These are phyloP conservation scores for Tokudaia muenninki DNA, from an alignment of 2,797 vertebrate species.

Conservation along the genomic window DNA sequence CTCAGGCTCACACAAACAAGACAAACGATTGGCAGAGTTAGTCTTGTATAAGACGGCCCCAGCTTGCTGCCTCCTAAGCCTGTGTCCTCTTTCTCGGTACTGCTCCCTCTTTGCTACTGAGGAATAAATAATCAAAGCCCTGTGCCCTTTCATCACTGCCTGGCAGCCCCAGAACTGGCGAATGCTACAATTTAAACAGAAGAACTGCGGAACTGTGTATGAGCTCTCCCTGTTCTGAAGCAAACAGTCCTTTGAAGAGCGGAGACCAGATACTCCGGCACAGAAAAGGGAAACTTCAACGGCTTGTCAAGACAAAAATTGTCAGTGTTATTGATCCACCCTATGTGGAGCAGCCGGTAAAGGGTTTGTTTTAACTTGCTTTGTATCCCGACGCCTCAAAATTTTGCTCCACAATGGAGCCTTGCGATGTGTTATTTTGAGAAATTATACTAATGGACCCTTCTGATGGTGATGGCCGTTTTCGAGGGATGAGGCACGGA, in stretches of 20 bases:
- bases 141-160: constrained; percentile 22
- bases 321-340: constrained; percentile 67
- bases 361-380: constrained; percentile 73
- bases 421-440: constrained; percentile 65
- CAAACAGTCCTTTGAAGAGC: constrained; percentile 62
- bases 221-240: background rate
- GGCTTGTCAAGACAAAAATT: constrained; percentile 66
- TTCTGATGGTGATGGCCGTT: constrained; percentile 61
- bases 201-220: background rate
- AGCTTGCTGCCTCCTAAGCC: background rate
- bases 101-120: constrained; percentile 34
- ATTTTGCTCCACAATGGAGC: constrained; percentile 16
- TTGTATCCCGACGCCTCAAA: constrained; percentile 58
- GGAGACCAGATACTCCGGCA: constrained; percentile 68
- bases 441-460: constrained; percentile 41
- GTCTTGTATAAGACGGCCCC: background rate
- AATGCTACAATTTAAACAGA: constrained; percentile 40
- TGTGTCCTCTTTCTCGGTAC: background rate
- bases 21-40: background rate
- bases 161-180: background rate
- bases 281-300: constrained; percentile 56
- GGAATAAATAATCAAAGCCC: constrained; percentile 63
- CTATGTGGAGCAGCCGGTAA: constrained; percentile 54
- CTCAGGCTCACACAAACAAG: background rate
- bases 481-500: constrained; percentile 13